phyloP scores from a whole-genome alignment of 2,888 invertebrate genomes.

The Nysson spinosus region DNA sequence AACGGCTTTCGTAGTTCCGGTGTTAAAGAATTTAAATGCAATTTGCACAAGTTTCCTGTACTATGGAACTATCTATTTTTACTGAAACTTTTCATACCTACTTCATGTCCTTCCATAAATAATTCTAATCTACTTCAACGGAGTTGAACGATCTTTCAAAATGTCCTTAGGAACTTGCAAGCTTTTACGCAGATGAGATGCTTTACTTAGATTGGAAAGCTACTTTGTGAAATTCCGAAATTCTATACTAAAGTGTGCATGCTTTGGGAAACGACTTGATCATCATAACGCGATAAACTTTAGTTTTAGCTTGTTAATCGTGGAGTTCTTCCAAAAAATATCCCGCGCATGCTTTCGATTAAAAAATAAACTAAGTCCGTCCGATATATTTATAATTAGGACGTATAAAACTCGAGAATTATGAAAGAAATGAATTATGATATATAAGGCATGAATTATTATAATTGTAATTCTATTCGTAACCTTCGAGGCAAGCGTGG shows the following conservation, averaged over 20 bases:
- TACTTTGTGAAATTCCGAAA: neutral
- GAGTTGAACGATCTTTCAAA: neutral
- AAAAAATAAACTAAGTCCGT: too few species aligned
- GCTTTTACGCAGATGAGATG: slow-evolving; percentile 7
- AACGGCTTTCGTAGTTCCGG: too few species aligned
- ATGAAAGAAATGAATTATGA: too few species aligned
- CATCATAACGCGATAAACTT: too few species aligned
- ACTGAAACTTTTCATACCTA: neutral
- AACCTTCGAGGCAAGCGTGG: too few species aligned
- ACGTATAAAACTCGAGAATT: too few species aligned
- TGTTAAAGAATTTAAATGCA: neutral
- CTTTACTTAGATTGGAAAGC: neutral
- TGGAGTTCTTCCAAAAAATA: too few species aligned
- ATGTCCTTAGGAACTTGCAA: neutral
- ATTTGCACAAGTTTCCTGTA: neutral
- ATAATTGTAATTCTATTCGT: too few species aligned
- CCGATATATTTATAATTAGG: too few species aligned
- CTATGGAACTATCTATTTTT: neutral
- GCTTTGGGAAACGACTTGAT: neutral
- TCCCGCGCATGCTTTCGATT: too few species aligned
- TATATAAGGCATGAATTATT: too few species aligned
- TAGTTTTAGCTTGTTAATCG: too few species aligned
- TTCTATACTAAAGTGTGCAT: neutral
- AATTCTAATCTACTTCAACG: neutral
- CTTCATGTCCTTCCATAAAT: slow-evolving; percentile 1